A percentile compares a stretch with the other conserved stretches of the same genome.
phyloP scores from a whole-genome alignment of 2,888 invertebrate species.

The Leptinotarsa rubiginosa region DNA sequence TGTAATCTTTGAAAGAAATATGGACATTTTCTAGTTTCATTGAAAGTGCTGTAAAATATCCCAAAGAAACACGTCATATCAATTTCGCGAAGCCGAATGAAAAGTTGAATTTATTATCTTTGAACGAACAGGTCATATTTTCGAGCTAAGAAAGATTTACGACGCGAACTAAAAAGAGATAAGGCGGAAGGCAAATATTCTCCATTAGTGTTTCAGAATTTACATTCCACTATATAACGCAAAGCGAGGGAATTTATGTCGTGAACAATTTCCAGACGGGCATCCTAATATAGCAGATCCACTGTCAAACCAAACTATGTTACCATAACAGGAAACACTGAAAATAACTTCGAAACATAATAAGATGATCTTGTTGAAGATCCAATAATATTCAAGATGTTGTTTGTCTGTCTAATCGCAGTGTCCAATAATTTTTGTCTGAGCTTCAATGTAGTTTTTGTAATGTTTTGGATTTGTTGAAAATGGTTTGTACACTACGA shows the following conservation, averaged over 20 bases:
- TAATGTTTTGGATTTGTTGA: too few relatives aligned
- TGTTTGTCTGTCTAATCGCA: not conserved
- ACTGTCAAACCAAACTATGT: slow-evolving; percentile 4
- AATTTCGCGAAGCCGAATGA: slow-evolving; percentile 21
- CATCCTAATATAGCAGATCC: not conserved
- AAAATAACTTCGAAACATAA: slow-evolving; percentile 24
- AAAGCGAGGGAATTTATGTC: slow-evolving; percentile 1
- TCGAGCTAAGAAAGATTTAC: slow-evolving; percentile 17
- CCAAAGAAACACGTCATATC: slow-evolving; percentile 31
- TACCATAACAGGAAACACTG: slow-evolving; percentile 34
- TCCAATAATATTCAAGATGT: slow-evolving; percentile 1
- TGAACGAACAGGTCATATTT: slow-evolving; percentile 13
- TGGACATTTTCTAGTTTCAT: not conserved
- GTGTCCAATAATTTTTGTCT: too few relatives aligned
- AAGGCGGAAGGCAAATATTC: slow-evolving; percentile 21
- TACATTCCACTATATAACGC: slow-evolving; percentile 1
- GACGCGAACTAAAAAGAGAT: slow-evolving; percentile 5
- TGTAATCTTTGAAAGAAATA: too few relatives aligned
- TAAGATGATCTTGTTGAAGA: not conserved
- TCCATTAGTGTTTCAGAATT: slow-evolving; percentile 17
- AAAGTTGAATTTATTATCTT: slow-evolving; percentile 19
- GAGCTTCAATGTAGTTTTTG: too few relatives aligned
- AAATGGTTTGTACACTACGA: too few relatives aligned
- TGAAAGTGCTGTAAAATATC: slow-evolving; percentile 23
- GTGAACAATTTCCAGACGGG: not conserved